Evolutionary conservation across 1,140 invertebrate genomes (phyloP), one percentile per base, ranked within the genome.

Genomic region (Diploscapter pachys): DNA sequence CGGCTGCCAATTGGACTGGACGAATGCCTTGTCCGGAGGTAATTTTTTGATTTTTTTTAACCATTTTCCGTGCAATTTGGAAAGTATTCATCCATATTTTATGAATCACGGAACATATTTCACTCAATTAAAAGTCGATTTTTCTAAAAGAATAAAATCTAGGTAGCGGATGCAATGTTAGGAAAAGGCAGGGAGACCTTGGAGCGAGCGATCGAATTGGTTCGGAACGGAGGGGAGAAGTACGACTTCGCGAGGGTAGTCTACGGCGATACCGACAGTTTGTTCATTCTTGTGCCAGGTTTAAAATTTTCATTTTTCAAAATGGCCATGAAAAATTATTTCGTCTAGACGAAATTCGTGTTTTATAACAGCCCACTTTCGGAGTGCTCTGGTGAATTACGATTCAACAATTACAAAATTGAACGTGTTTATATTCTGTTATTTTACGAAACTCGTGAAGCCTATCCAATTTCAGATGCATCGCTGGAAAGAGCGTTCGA

Each of bases 231-330:
- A 5, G 84, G 81, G 55, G 72, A 66, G 51, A 31, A 31, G 31
- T 82, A 83, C 57, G 57, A 72, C 6, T 90, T 90, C 61, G 93
- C 92, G 5, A 89, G 89, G 82, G 96, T 99, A 5, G 91, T 99
- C 57, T 99, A 99, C 85, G 96, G 96, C 0, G 96, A 99, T 85
- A 99, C 96, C 2, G 96, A 99, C 87, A 71, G 93, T 92, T 50
- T 82, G 11, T 85, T 84, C 56, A 78, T 84, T 2, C 55, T 75
- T 11, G 80, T 83, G 31, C 31, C 65, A 76, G 71, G 80, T 81
- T 53, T 8, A 4, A 53, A n/a, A 65, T 31, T 31, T 31, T 31
- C 31, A 31, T 31, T 31, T 31, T 65, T 59, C 57, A 11, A 31
- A 11, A 11, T 59, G 9, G 9, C 57, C 2, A 59, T 11, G 57